Evolutionary conservation across 2,888 invertebrate species (phyloP).

Genomic region (Pocota personata): DNA sequence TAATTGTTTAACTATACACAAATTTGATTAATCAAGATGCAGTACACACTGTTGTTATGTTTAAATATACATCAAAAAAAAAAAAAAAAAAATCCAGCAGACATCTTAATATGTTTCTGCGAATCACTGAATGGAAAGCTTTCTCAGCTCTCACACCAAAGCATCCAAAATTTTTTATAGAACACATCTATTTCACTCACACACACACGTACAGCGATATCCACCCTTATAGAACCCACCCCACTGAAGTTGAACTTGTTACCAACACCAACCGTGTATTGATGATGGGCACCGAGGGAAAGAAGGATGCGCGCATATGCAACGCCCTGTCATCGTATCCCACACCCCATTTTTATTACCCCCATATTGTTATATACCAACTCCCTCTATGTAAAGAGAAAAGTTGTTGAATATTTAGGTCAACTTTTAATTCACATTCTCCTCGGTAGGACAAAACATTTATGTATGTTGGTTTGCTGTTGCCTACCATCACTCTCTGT

Average conservation of each 20-base stretch:
- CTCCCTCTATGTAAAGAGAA: slow-evolving; percentile 32
- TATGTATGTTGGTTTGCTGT: slow-evolving; percentile 12
- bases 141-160: slow-evolving; percentile 17
- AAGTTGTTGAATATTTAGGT: slow-evolving; percentile 69
- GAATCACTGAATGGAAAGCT: slow-evolving; percentile 64
- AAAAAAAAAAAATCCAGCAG: not conserved
- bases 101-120: not conserved
- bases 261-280: slow-evolving; percentile 30
- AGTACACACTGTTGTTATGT: not conserved
- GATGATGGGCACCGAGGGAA: slow-evolving; percentile 11
- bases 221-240: slow-evolving; percentile 42
- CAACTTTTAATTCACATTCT: slow-evolving; percentile 63
- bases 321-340: slow-evolving; percentile 32
- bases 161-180: slow-evolving; percentile 13
- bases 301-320: slow-evolving; percentile 56
- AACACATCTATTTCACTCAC: not conserved
- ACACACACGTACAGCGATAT: not conserved
- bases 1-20: not conserved
- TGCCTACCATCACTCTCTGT: not conserved
- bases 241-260: slow-evolving; percentile 47
- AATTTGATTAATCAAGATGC: too few species aligned
- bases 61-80: not conserved
- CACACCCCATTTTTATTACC: slow-evolving; percentile 6
- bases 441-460: slow-evolving; percentile 34
- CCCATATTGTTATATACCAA: slow-evolving; percentile 8